phyloP scores from a whole-genome alignment of 2,113 vertebrate genomes.

The Psammodynastes pulverulentus region DNA sequence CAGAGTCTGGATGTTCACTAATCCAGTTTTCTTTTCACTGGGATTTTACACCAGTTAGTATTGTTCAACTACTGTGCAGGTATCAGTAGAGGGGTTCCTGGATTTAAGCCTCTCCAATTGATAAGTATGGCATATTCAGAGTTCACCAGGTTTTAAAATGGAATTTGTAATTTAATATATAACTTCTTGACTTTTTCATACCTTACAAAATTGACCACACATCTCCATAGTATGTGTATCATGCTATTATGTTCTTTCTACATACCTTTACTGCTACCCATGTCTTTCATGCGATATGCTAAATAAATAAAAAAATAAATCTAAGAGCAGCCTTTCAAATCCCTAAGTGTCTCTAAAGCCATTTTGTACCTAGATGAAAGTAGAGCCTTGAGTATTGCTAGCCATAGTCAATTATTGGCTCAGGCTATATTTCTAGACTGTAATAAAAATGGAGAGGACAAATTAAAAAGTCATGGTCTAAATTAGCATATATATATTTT shows the following conservation, averaged over 20 bases:
- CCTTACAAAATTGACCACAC: neutral
- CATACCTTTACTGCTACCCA: neutral
- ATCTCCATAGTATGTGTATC: neutral
- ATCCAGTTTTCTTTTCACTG: neutral
- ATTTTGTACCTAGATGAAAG: neutral
- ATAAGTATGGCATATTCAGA: neutral
- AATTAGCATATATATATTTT: neutral
- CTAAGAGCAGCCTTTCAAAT: neutral
- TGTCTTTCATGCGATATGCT: neutral
- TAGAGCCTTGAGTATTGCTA: neutral
- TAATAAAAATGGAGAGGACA: neutral
- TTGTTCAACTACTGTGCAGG: neutral
- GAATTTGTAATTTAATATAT: neutral
- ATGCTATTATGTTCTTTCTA: neutral
- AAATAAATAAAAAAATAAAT: neutral
- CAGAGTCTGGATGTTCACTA: neutral
- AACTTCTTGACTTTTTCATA: neutral
- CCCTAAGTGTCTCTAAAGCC: neutral
- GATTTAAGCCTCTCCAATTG: neutral
- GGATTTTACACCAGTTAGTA: neutral
- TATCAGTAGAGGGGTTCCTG: neutral
- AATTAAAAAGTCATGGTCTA: neutral
- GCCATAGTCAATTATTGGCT: neutral
- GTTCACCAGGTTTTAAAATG: neutral
- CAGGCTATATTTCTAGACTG: neutral